Evolutionary conservation across 2,113 vertebrate species (phyloP), one percentile per base, ranked within the genome.

Genomic region (Eulacestoma nigropectus): DNA sequence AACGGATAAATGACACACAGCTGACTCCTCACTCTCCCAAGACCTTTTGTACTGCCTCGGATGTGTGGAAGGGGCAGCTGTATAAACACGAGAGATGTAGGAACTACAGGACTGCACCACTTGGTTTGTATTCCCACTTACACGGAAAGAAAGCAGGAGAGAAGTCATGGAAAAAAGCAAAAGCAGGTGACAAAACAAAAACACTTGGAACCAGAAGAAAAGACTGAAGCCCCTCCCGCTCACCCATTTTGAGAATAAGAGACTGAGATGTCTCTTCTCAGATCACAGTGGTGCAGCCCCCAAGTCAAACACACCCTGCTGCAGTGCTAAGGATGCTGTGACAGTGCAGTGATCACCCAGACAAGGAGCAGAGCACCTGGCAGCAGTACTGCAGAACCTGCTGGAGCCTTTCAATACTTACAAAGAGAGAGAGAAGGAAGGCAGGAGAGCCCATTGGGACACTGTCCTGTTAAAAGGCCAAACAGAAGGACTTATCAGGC

Each of bases 371-470:
- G 95, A 97, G 93, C 81, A 87, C 70, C 50, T 80, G 94, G 90
- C 92, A 96, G 93, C 92, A 95, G 55, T 80, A 93, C 80, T 80
- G 89, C 95, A 82, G 96, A 95, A 97, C 57, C 94, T 96, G 93
- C 94, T 97, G 97, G 73, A 97, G 95, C 97, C 96, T 98, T 98
- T 98, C 98, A 99, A 99, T 99, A 99, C 99, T 99, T 99, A 99
- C 99, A 99, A 99, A 99, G 97, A 99, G 99, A 99, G 99, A 99
- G 98, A 99, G 99, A 99, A 99, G 99, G 98, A 99, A 99, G 99
- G 99, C 99, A 99, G 99, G 99, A 99, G 99, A 99, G 98, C 99
- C 99, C 99, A 99, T 99, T 98, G 99, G 99, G 98, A 99, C 99
- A 99, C 99, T 99, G 99, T 99, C 99, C 99, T 99, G 99, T 99